These are phyloP conservation scores for Chymomyza costata DNA, from an alignment of 1,140 invertebrate species.

Conservation along the genomic window DNA sequence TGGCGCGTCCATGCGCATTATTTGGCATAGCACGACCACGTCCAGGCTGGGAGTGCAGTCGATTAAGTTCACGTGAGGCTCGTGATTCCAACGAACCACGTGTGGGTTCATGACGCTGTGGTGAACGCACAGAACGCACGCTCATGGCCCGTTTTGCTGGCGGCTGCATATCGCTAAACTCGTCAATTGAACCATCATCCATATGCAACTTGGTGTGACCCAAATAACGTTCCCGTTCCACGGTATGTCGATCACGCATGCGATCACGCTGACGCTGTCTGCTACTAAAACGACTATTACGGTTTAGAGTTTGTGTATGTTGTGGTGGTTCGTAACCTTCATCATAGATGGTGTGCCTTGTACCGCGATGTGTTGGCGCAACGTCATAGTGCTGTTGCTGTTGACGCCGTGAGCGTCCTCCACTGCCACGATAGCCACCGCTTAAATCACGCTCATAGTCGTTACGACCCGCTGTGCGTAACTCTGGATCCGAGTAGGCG, in stretches of 20 bases:
- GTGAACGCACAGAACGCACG: slow-evolving; percentile 58
- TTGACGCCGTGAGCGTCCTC: slow-evolving; percentile 34
- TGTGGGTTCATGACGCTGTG: slow-evolving; percentile 30
- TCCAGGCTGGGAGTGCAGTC: slow-evolving; percentile 52
- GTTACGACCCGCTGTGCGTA: slow-evolving; percentile 65
- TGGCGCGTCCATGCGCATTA: slow-evolving; percentile 33
- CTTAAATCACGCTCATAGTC: slow-evolving; percentile 55
- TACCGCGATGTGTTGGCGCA: slow-evolving; percentile 22
- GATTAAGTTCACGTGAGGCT: slow-evolving; percentile 52
- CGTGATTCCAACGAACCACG: slow-evolving; percentile 39
- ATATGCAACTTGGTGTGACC: slow-evolving; percentile 43
- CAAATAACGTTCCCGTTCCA: slow-evolving; percentile 64
- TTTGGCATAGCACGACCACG: slow-evolving; percentile 40
- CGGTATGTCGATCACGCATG: slow-evolving; percentile 67
- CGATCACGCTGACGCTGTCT: slow-evolving; percentile 59
- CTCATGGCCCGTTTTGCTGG: slow-evolving; percentile 54
- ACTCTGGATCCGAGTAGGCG: slow-evolving; percentile 78
- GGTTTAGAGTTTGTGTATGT: slow-evolving; percentile 51
- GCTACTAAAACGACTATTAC: slow-evolving; percentile 77
- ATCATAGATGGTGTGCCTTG: slow-evolving; percentile 60
- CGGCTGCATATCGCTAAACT: slow-evolving; percentile 55
- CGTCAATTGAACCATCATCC: slow-evolving; percentile 51
- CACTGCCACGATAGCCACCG: slow-evolving; percentile 30
- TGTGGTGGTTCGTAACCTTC: slow-evolving; percentile 49
- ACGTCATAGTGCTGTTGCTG: slow-evolving; percentile 42